phyloP scores from a whole-genome alignment of 2,797 vertebrate genomes.

The Sebastes cheni region DNA sequence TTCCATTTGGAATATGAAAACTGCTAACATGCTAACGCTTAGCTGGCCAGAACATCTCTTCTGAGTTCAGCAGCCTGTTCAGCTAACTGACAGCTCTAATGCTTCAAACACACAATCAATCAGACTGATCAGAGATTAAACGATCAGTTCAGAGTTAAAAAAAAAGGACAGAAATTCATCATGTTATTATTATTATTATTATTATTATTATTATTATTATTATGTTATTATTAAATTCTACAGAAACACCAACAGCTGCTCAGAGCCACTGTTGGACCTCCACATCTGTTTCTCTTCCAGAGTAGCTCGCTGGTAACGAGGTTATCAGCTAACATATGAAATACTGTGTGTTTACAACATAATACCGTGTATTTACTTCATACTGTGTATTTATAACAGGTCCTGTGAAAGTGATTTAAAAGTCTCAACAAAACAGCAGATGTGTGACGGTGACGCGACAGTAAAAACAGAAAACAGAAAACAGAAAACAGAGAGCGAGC shows the following conservation, averaged over 20 bases:
- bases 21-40: too few relatives aligned
- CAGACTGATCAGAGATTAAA: neutral
- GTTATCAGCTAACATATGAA: neutral
- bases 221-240: neutral
- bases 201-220: too few relatives aligned
- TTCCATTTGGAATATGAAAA: neutral
- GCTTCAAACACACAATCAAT: neutral
- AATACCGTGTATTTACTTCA: neutral
- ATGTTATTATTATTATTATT: too few relatives aligned
- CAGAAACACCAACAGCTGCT: neutral
- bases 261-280: too few relatives aligned
- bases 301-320: neutral
- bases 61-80: too few relatives aligned
- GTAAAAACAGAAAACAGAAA: neutral
- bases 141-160: neutral
- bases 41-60: too few relatives aligned
- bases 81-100: neutral
- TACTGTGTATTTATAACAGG: too few relatives aligned
- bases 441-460: neutral
- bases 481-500: neutral
- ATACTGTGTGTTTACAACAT: too few relatives aligned
- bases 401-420: neutral
- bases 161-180: neutral
- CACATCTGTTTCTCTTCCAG: neutral
- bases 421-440: constrained; percentile 19